Conservation (phyloP, 2,797 vertebrate species). For the Smutsia gigantea region DNA sequence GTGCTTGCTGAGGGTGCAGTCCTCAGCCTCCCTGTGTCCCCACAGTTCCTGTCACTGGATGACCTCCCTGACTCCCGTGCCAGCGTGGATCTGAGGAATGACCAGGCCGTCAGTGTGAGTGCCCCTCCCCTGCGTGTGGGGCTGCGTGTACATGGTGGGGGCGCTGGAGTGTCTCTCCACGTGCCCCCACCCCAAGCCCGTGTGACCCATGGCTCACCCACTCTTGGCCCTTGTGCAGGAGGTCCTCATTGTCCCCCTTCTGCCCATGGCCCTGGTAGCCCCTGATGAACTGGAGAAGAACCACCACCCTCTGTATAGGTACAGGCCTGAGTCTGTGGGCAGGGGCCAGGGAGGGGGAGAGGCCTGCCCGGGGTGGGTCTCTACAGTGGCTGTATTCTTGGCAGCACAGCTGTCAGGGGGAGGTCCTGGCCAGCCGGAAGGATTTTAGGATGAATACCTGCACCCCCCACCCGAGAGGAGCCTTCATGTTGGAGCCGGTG, state of each 20-base stretch:
- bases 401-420: conserved; percentile 88
- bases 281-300: conserved; percentile 90
- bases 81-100: conserved; percentile 81
- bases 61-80: conserved; percentile 80
- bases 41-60: conserved; percentile 88
- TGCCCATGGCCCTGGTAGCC: conserved; percentile 91
- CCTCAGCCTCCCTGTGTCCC: neutral
- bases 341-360: neutral
- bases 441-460: conserved; percentile 94
- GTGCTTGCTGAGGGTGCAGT: neutral
- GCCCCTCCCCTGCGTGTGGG: accelerated
- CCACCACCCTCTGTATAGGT: conserved; percentile 93
- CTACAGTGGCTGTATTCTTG: neutral
- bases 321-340: neutral
- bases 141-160: accelerated
- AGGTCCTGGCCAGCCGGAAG: conserved; percentile 92
- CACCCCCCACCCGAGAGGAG: conserved; percentile 84
- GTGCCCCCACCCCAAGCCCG: too few relatives aligned
- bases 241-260: conserved; percentile 87
- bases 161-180: accelerated
- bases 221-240: conserved; percentile 73
- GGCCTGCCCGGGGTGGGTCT: neutral
- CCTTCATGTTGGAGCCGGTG: conserved; percentile 87
- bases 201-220: accelerated
- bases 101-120: conserved; percentile 81